Base-by-base conservation (phyloP, 2,797 vertebrate species). In the Sandelia bainsii region DNA sequence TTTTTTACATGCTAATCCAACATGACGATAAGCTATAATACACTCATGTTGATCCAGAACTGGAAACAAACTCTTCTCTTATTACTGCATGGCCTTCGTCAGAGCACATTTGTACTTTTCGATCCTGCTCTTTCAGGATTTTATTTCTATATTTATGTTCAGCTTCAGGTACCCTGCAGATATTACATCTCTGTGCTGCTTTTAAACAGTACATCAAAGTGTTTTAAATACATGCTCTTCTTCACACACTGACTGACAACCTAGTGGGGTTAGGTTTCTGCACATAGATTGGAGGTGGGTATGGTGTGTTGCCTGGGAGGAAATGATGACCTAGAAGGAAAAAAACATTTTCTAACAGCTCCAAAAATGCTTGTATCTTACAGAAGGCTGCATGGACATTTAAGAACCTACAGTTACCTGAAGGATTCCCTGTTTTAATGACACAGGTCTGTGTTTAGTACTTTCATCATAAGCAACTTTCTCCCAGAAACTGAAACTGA, bases 401-500 rank as follows among this genome's bases (percentile, higher is more conserved):
- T 57, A 39, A 34, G 56, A 69, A 34, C 8, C 8, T 9, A 34
- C 13, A 4, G 10, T 3, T 10, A 39, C 49, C 44, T 51, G 39
- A 49, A 62, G 39, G 12, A 50, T 73, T 69, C 37, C 62, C 29
- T 27, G 14, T 50, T 65, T 42, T 70, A 58, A 60, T 54, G 34
- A 20, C 52, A 57, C 10, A 25, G 61, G 45, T 52, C 46, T 59
- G 48, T 17, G 46, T 72, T 75, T 56, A 51, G 50, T 54, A 20
- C 72, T 69, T 77, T 51, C 22, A 6, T 83, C 77, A 82, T 84
- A 87, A 84, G 67, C 39, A 81, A 72, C 39, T 52, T 73, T 75
- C 69, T 78, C 51, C 17, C 22, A 51, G 46, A 72, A 60, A 84
- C 52, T 25, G 62, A 59, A 11, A 8, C 0, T 2, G 2, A 64